Evolutionary conservation across 1,140 invertebrate species (phyloP).

Genomic region (Sinella curviseta): DNA sequence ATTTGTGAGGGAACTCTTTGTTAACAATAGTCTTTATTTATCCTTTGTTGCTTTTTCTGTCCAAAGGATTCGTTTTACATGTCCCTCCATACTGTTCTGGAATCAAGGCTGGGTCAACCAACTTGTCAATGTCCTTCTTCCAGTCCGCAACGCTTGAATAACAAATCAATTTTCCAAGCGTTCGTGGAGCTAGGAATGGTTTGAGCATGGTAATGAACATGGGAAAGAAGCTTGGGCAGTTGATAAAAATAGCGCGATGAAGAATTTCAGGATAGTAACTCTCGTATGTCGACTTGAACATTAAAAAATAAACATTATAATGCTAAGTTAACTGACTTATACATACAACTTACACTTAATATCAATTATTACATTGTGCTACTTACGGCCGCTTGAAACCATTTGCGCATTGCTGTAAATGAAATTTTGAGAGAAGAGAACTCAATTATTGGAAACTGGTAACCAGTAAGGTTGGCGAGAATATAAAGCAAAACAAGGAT

Average conservation of each 20-base stretch:
- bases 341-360: not conserved
- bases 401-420: not conserved
- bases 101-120: not conserved
- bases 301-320: not conserved
- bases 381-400: not conserved
- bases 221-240: not conserved
- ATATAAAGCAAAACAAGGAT: no score
- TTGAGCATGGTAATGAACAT: not conserved
- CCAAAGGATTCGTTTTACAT: no score
- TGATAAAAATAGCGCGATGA: not conserved
- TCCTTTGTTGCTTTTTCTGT: no score
- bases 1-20: no score
- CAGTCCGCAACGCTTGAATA: not conserved
- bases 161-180: not conserved
- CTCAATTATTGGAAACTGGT: no score
- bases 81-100: not conserved
- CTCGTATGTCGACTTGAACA: not conserved
- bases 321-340: not conserved
- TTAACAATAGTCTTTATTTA: no score
- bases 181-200: not conserved
- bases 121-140: not conserved
- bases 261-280: not conserved
- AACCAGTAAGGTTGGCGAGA: no score
- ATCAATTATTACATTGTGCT: not conserved
- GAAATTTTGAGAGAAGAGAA: no score